phyloP scores from a whole-genome alignment of 1,140 invertebrate genomes.

The Amyelois transitella region DNA sequence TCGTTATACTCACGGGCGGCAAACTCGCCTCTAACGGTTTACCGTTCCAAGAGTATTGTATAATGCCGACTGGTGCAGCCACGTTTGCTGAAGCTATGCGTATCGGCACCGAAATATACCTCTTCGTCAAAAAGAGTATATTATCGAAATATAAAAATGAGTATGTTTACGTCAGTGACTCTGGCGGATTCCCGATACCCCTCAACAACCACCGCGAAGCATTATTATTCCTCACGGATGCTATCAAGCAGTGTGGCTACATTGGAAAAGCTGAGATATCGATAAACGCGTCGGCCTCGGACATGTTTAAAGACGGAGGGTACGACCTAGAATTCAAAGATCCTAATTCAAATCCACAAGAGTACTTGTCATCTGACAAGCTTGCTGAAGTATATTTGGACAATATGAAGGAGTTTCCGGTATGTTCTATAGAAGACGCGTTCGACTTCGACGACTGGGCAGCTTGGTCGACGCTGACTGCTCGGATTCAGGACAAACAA shows the following conservation, averaged over 20 bases:
- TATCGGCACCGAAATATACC: slow-evolving; percentile 97
- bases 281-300: slow-evolving; percentile 98
- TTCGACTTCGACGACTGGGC: slow-evolving; percentile 98
- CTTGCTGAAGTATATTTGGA: slow-evolving; percentile 90
- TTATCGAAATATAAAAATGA: slow-evolving; percentile 91
- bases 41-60: slow-evolving; percentile 98
- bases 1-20: slow-evolving; percentile 98
- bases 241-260: slow-evolving; percentile 94
- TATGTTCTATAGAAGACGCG: slow-evolving; percentile 97
- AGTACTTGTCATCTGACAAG: slow-evolving; percentile 85
- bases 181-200: slow-evolving; percentile 98
- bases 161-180: slow-evolving; percentile 96
- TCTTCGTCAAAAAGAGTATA: slow-evolving; percentile 94
- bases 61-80: slow-evolving; percentile 88
- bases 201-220: slow-evolving; percentile 95
- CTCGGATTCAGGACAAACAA: slow-evolving; percentile 82
- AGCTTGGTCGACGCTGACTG: slow-evolving; percentile 89
- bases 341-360: slow-evolving; percentile 86
- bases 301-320: slow-evolving; percentile 87
- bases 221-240: slow-evolving; percentile 87
- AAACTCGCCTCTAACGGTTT: slow-evolving; percentile 97
- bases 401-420: slow-evolving; percentile 93
- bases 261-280: slow-evolving; percentile 92
- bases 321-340: slow-evolving; percentile 99
- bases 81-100: slow-evolving; percentile 97